Base-by-base conservation (phyloP, 2,113 vertebrate genomes). In the Rhinoderma darwinii region DNA sequence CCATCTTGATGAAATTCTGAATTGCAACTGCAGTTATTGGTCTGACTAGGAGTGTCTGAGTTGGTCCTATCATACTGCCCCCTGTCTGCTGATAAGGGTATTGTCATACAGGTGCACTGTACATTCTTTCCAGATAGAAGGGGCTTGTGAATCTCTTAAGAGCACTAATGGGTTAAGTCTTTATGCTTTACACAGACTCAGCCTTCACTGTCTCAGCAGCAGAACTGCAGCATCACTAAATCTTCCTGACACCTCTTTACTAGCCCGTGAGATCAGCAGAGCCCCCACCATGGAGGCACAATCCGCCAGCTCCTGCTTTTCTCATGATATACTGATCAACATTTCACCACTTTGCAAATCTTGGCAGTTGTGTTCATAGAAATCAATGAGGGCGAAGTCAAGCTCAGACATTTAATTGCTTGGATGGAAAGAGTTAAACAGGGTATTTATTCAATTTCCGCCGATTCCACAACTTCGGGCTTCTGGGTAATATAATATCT, bases 211-310 rank as follows among this genome's bases (percentile, higher is more conserved):
- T 77, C 30, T 51, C 27, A 86, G 59, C 59, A 35, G 66, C 56
- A 51, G 74, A 72, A 78, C 84, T 74, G 85, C 85, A 81, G 85
- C 85, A 0, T 82, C 68, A 54, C 39, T 87, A 87, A 87, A 87
- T 87, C 85, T 81, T 81, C 14, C 44, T 86, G 85, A 86, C 85
- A 81, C 66, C 35, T 81, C 35, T 79, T 86, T 86, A 86, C 79
- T 86, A 68, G 75, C 11, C 41, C 4, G 51, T 87, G 85, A 87
- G 47, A 61, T 87, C 76, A 87, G 78, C 77, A 61, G 35, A 44
- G 66, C 76, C 84, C 66, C 84, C 63, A 18, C 50, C 77, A 14
- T 11, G 2, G 35, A 86, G 35, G 54, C 63, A 54, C 44, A 20
- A 70, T 43, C 15, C 44, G 74, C 59, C 84, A 79, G 32, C n/a